Evolutionary conservation across 2,113 vertebrate species (phyloP), one percentile per base, ranked within the genome.

Genomic region (Lepus americanus): DNA sequence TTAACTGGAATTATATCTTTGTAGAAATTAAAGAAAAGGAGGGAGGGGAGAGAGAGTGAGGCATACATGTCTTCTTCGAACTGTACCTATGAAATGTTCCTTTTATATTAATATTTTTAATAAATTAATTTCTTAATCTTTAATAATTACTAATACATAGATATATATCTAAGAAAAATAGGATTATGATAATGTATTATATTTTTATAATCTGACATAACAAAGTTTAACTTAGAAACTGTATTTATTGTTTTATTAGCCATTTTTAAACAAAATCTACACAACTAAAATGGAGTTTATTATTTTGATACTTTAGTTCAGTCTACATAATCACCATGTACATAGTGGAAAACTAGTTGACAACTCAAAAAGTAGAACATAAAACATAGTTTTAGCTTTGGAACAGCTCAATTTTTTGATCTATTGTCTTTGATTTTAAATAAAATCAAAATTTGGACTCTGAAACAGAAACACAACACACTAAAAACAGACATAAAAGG

Each of bases 401-500:
- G 13, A 95, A 81, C 7, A 94, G 25, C 79, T 92, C 31, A 70
- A n/a, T 6, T 83, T 88, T 94, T 90, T 89, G 33, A 17, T 91
- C 44, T 92, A 80, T 44, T 78, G 69, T 80, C 70, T 89, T 94
- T 94, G 23, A 94, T 95, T 97, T 94, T 80, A 94, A 96, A 86
- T 96, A 82, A 96, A 97, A 92, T 92, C 12, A 94, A 92, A 96
- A 59, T 90, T 77, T 89, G 55, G 55, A 44, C 36, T 79, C 82
- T 96, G 92, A 77, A 84, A 93, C 91, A 94, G 84, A 86, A 97
- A 94, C 88, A 92, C 19, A 84, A 31, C 90, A 80, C 44, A 86
- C 51, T 94, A 84, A 97, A 97, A 96, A 77, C 64, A 94, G 90
- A 97, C 94, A 95, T 96, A 96, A 97, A 97, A 97, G 88, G 90